Conservation (phyloP, 30 jellyfish, hydroid and myxozoan genomes). For the Turritopsis rubra region DNA sequence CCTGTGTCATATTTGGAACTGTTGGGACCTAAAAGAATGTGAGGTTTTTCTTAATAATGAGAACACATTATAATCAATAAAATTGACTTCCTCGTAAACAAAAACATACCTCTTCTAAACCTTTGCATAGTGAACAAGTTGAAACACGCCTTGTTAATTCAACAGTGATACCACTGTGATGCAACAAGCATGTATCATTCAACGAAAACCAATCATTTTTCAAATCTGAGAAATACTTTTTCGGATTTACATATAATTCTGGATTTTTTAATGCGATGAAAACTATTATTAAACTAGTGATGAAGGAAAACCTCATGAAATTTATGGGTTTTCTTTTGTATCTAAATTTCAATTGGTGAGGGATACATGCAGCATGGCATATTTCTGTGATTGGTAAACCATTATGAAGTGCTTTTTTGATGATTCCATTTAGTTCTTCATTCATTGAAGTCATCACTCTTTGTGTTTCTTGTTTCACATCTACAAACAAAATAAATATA, state of each 20-base stretch:
- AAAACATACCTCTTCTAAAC: slow-evolving; percentile 12
- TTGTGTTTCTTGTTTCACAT: neutral
- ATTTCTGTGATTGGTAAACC: neutral
- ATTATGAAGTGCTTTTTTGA: neutral
- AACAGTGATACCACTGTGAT: slow-evolving; percentile 14
- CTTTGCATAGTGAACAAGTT: slow-evolving; percentile 13
- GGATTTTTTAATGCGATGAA: neutral
- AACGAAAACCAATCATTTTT: neutral
- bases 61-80: no score
- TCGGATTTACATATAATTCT: neutral
- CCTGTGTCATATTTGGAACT: slow-evolving; percentile 41
- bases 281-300: neutral
- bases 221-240: neutral
- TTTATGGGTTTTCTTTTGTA: neutral
- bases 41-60: neutral
- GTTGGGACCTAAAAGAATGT: slow-evolving; percentile 44
- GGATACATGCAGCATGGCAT: neutral
- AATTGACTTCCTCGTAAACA: neutral
- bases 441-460: neutral
- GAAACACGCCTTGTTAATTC: slow-evolving; percentile 21
- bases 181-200: slow-evolving; percentile 14
- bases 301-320: neutral
- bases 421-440: neutral
- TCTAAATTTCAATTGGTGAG: neutral
- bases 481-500: no score